Conservation (phyloP, 2,113 vertebrate genomes). For the Fulica atra region DNA sequence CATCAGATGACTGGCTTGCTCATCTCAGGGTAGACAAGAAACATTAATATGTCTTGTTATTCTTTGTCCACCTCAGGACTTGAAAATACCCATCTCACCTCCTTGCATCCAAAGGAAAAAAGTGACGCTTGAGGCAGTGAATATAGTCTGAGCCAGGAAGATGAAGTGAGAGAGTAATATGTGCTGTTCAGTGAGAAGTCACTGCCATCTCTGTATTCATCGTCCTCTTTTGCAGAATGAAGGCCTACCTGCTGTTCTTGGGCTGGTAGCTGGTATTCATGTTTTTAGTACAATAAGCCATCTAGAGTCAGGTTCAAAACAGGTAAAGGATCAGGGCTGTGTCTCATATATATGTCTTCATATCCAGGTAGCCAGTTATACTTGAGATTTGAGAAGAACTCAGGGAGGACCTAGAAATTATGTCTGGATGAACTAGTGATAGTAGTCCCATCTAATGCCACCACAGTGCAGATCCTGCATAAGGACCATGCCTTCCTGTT, state of each 20-base stretch:
- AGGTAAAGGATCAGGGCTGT: background rate
- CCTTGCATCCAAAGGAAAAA: background rate
- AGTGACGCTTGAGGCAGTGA: background rate
- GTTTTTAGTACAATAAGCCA: background rate
- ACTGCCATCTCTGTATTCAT: background rate
- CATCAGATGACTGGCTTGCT: background rate
- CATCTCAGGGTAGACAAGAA: background rate
- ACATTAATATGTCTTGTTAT: background rate
- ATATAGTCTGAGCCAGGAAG: background rate
- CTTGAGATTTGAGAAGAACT: background rate
- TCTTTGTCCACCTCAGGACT: background rate
- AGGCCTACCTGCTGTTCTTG: background rate
- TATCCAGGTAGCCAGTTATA: background rate
- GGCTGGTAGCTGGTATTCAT: background rate
- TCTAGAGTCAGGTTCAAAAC: background rate
- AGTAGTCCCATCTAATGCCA: background rate
- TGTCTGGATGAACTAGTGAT: background rate
- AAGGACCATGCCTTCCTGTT: background rate
- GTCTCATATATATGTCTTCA: background rate
- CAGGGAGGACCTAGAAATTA: background rate
- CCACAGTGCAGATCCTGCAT: background rate
- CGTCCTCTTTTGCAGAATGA: background rate
- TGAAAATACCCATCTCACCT: background rate
- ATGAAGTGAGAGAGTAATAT: background rate
- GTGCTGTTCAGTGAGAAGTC: background rate